These are phyloP conservation scores for Lepidurus apus DNA, from an alignment of 1,140 invertebrate genomes.

Conservation along the genomic window DNA sequence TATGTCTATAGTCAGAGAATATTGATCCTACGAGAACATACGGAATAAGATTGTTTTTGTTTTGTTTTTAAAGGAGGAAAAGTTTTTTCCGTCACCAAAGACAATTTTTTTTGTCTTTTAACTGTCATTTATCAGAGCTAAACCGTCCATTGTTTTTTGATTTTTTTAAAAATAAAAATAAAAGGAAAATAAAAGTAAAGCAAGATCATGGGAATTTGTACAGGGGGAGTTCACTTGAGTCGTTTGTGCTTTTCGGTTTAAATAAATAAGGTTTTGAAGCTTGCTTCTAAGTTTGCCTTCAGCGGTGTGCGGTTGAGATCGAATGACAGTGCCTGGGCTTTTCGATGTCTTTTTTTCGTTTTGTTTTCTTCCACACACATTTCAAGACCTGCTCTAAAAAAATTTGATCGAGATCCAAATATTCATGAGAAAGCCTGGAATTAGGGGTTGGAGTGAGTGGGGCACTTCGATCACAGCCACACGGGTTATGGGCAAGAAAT, in stretches of 20 bases:
- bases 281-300: not conserved
- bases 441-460: not conserved
- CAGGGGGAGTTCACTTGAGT: not conserved
- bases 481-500: not conserved
- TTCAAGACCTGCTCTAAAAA: not conserved
- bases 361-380: not conserved
- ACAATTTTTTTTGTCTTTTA: not conserved
- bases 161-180: not conserved
- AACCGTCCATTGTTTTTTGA: not conserved
- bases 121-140: not conserved
- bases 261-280: conserved; percentile 12
- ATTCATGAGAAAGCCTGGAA: not conserved
- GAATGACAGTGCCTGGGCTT: conserved; percentile 7
- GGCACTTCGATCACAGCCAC: conserved; percentile 1
- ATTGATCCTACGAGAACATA: too few species aligned
- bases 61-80: not conserved
- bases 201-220: not conserved
- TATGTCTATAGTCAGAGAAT: not conserved
- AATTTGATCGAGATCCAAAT: not conserved
- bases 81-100: not conserved
- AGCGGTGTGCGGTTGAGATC: not conserved
- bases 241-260: not conserved
- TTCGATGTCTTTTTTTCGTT: not conserved
- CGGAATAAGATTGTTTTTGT: not conserved
- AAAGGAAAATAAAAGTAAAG: not conserved